Percentiles rank a stretch among this genome's conserved stretches.
Evolutionary conservation across 2,888 invertebrate species (phyloP).

Genomic region (Onthophagus sagittarius): DNA sequence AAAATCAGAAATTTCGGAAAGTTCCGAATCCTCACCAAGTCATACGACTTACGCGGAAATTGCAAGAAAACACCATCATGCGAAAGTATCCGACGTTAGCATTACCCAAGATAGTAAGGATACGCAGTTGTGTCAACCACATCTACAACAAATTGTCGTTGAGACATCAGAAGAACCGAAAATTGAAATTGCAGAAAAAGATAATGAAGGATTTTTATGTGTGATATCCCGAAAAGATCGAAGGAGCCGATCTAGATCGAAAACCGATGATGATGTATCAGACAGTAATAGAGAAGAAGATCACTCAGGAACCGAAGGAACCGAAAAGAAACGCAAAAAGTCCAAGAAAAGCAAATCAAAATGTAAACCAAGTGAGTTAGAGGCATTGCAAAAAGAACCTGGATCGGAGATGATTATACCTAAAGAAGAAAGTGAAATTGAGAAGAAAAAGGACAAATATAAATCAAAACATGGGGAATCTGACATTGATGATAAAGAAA

Average conservation of each 20-base stretch:
- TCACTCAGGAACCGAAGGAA: not conserved
- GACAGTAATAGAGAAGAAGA: conserved; percentile 5
- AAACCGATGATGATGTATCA: conserved; percentile 25
- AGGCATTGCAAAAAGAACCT: not conserved
- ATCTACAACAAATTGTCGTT: conserved; percentile 4
- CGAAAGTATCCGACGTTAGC: not conserved
- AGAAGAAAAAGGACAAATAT: not conserved
- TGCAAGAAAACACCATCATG: conserved; percentile 25
- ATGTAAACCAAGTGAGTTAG: not conserved
- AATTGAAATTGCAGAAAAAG: conserved; percentile 27
- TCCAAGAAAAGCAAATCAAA: not conserved
- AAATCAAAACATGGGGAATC: not conserved
- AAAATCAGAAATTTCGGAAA: conserved; percentile 7
- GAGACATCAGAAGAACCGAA: conserved; percentile 10
- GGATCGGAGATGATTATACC: not conserved
- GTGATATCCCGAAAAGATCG: conserved; percentile 33
- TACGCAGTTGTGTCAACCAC: not conserved
- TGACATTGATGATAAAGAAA: not conserved
- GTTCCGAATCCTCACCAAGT: not conserved
- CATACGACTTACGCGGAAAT: conserved; percentile 33
- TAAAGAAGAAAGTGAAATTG: not conserved
- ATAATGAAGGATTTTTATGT: conserved; percentile 38
- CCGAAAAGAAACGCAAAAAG: not conserved
- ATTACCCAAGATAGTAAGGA: not conserved
- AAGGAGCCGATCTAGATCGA: conserved; percentile 38